Base-by-base conservation (phyloP, 2,797 vertebrate genomes). In the Limnodromus scolopaceus region DNA sequence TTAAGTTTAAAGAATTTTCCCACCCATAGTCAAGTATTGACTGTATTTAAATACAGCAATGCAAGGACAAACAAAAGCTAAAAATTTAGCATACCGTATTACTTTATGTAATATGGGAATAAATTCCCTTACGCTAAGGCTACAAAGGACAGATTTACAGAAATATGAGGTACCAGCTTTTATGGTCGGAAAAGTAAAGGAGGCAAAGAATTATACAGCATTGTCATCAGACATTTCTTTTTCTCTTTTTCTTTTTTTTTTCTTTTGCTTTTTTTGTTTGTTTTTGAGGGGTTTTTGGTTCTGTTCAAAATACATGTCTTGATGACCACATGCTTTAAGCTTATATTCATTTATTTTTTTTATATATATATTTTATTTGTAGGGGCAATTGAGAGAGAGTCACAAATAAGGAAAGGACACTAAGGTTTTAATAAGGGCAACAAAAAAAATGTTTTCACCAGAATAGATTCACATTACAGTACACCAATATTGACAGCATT, bases 401-500 rank as follows among this genome's bases (percentile, higher is more conserved):
- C 98, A 98, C 98, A 98, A 98, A 96, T 97, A 98, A 98, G 53
- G 92, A 98, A 98, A 98, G 96, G 96, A 98, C 98, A 98, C 97
- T 98, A 98, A 98, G 93, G 97, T 98, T 98, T 98, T 98, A 98
- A 98, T 98, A 97, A 97, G 92, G 97, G 97, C 97, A 97, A 98
- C 95, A 96, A 96, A 97, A 95, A 95, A 95, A 66, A 91, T 70
- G 92, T 93, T 96, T 97, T 97, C 97, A 98, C 97, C 98, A 98
- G 97, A 96, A 98, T 98, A 97, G 96, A 97, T 98, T 98, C 98
- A 98, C 97, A 97, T 98, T 98, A 98, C 98, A 98, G 98, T 98
- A 98, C 98, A 98, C 97, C 98, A 98, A 98, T 98, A 98, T 97
- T 66, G 91, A 98, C 97, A 98, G 98, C 98, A 98, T 98, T 98